Base-by-base conservation (phyloP, 2,888 invertebrate species). In the Drosophila paranaensis region DNA sequence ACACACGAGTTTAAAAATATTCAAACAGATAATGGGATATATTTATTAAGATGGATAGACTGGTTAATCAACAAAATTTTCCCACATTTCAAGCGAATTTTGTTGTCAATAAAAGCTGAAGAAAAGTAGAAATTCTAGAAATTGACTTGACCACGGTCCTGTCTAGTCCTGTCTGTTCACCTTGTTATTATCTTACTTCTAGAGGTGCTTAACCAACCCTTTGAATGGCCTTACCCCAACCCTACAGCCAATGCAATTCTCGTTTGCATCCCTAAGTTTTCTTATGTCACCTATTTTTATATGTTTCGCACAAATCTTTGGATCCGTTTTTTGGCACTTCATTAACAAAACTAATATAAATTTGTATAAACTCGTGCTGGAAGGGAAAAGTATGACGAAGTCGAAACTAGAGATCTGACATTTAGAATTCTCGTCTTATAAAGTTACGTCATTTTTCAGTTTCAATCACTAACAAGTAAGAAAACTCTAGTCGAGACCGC, bases 21-120 rank as follows among this genome's bases (percentile, higher is more conserved):
- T 48, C 54, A 6, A 16, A 0, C 3, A 50, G 13, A 13, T 8
- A 46, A 33, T n/a, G 9, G 5, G 2, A 35, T 11, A n/a, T 9
- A 14, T 11, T 33, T 20, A 3, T 14, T 6, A 39, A 54, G 14
- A 43, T 54, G 51, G 33, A 48, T 25, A 20, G 82, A 84, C 83
- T 80, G 71, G 83, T 84, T 54, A 68, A 14, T 85, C 85, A 48
- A 89, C 71, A 65, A 61, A 63, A 74, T 79, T 76, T 89, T 84
- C 83, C 69, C 83, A 84, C 71, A 71, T 68, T 61, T 74, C 69
- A 27, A 11, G 14, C 40, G 42, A 39, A 39, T 66, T 75, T 84
- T 76, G 71, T 85, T 76, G 74, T 70, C 70, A 48, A 42, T 43
- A 76, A 70, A 61, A 70, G 51, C 10, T 25, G 27, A 71, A 57